Evolutionary conservation across 2,888 invertebrate species (phyloP).

Genomic region (Horisme vitalbata): DNA sequence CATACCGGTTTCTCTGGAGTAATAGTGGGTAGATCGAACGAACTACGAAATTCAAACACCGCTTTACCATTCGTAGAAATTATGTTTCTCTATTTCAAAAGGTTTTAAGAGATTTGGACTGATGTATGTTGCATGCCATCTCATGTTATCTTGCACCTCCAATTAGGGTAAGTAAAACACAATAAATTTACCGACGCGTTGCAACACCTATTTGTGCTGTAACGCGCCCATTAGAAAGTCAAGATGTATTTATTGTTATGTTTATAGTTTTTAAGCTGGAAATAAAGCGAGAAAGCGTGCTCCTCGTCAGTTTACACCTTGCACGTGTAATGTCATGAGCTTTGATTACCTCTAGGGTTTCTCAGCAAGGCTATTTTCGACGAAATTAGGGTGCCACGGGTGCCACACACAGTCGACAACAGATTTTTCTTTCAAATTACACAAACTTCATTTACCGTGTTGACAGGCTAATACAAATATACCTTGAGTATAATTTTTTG

Average conservation of each 20-base stretch:
- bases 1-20: slow-evolving; percentile 49
- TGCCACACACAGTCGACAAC: slow-evolving; percentile 34
- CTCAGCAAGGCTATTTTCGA: slow-evolving; percentile 58
- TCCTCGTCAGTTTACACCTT: slow-evolving; percentile 70
- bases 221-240: slow-evolving; percentile 53
- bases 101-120: slow-evolving; percentile 13
- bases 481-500: no score
- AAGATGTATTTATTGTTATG: slow-evolving; percentile 60
- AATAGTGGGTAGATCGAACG: slow-evolving; percentile 30
- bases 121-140: slow-evolving; percentile 19
- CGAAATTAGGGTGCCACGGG: slow-evolving; percentile 40
- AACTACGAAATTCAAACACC: slow-evolving; percentile 14
- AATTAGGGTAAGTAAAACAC: slow-evolving; percentile 35
- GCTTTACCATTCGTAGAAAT: slow-evolving; percentile 15
- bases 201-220: slow-evolving; percentile 42
- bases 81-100: slow-evolving; percentile 4
- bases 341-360: slow-evolving; percentile 65
- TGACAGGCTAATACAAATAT: slow-evolving; percentile 7
- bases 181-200: slow-evolving; percentile 38
- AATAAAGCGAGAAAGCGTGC: slow-evolving; percentile 64
- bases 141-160: slow-evolving; percentile 27
- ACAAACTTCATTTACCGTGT: slow-evolving; percentile 28
- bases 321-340: slow-evolving; percentile 72
- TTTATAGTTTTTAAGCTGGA: slow-evolving; percentile 62
- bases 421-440: slow-evolving; percentile 39